Evolutionary conservation across 2,888 invertebrate genomes (phyloP).

Genomic region (Stenolophus ochropezus): DNA sequence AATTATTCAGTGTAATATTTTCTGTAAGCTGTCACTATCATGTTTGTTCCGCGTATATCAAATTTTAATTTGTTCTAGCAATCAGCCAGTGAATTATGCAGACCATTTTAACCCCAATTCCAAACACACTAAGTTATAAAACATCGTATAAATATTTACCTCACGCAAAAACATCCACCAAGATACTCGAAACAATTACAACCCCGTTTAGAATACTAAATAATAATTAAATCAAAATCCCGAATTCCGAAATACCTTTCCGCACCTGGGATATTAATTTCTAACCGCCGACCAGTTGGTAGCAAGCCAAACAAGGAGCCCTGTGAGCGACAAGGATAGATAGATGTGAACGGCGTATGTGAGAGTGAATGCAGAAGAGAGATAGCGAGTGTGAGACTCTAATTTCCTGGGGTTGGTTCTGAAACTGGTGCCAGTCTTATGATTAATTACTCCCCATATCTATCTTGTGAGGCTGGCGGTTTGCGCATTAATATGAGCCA

Average conservation of each 20-base stretch:
- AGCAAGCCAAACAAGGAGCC: neutral
- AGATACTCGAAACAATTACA: constrained; percentile 42
- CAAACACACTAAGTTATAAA: constrained; percentile 5
- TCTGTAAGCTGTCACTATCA: constrained; percentile 10
- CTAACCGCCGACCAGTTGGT: constrained; percentile 12
- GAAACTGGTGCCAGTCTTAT: constrained; percentile 54
- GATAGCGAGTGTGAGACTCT: constrained; percentile 14
- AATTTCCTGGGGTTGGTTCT: constrained; percentile 50
- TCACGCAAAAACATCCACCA: constrained; percentile 22
- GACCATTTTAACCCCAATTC: constrained; percentile 15
- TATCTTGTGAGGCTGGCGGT: constrained; percentile 45
- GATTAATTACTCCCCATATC: constrained; percentile 54
- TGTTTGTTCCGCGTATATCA: neutral
- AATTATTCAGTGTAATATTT: neutral
- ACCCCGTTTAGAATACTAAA: constrained; percentile 41
- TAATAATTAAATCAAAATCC: constrained; percentile 50
- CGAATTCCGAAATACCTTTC: constrained; percentile 37
- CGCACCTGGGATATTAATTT: constrained; percentile 47
- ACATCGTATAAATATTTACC: constrained; percentile 20
- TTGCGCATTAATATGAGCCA: constrained; percentile 46
- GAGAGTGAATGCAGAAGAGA: constrained; percentile 2
- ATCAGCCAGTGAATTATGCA: constrained; percentile 19
- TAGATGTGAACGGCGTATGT: constrained; percentile 16
- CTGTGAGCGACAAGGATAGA: constrained; percentile 29
- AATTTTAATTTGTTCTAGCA: constrained; percentile 6